A percentile compares a stretch with the other conserved stretches of the same genome.
Conservation (phyloP, 1,140 invertebrate genomes). For the Trypoxylus dichotomus region DNA sequence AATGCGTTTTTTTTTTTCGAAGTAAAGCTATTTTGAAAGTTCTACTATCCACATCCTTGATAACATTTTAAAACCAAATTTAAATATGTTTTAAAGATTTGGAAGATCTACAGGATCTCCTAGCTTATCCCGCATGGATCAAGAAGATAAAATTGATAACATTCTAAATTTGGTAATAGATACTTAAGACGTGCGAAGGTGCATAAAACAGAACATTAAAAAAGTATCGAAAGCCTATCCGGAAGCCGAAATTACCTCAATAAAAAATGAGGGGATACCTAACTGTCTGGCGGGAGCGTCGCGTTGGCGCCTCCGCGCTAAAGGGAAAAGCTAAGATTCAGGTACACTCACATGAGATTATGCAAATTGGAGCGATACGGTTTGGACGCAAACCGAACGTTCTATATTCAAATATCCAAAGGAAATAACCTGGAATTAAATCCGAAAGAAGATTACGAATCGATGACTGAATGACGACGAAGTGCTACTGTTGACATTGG, state of each 20-base stretch:
- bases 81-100: neutral
- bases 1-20: too few relatives aligned
- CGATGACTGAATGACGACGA: neutral
- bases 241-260: constrained; percentile 8
- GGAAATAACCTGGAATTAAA: constrained; percentile 15
- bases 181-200: constrained; percentile 11
- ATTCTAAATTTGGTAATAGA: neutral
- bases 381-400: neutral
- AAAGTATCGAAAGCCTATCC: neutral
- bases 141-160: neutral
- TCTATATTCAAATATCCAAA: constrained; percentile 21
- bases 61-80: neutral
- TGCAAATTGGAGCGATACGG: constrained; percentile 3
- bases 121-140: neutral
- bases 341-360: constrained; percentile 24
- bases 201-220: constrained; percentile 9
- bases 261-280: constrained; percentile 27
- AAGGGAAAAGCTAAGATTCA: constrained; percentile 11
- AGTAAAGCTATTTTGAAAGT: too few relatives aligned
- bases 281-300: constrained; percentile 27
- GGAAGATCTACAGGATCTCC: neutral
- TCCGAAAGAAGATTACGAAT: neutral
- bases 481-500: neutral
- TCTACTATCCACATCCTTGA: too few relatives aligned
- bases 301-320: constrained; percentile 29